phyloP scores from a whole-genome alignment of 2,113 vertebrate genomes.

The Ailuropoda melanoleuca region DNA sequence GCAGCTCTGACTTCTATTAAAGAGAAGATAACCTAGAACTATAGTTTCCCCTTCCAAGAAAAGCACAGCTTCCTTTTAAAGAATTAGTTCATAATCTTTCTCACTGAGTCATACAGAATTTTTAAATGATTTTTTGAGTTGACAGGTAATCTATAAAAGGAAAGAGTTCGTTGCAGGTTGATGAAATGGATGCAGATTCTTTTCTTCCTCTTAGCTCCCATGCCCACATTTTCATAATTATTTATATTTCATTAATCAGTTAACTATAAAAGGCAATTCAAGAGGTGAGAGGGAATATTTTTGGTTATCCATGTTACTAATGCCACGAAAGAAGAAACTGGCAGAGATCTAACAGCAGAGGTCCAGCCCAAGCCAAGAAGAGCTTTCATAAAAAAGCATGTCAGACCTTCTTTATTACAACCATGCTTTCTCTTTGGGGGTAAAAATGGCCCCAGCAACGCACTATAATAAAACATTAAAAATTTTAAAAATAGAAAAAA shows the following conservation, averaged over 20 bases:
- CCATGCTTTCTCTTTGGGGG: conserved; percentile 59
- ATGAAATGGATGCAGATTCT: not conserved
- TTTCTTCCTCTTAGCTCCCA: conserved; percentile 54
- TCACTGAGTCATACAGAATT: conserved; percentile 73
- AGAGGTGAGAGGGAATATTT: not conserved
- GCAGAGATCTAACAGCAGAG: conserved; percentile 71
- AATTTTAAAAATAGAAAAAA: conserved; percentile 55
- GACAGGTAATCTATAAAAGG: conserved; percentile 64
- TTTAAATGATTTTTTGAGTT: conserved; percentile 50
- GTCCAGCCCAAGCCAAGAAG: conserved; percentile 32
- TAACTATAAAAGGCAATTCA: conserved; percentile 68
- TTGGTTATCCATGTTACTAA: conserved; percentile 63
- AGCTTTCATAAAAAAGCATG: conserved; percentile 73
- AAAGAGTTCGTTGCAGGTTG: conserved; percentile 66
- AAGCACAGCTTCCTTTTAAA: conserved; percentile 62
- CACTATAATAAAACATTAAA: conserved; percentile 72
- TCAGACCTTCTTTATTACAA: conserved; percentile 74
- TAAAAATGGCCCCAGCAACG: not conserved
- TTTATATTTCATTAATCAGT: conserved; percentile 70
- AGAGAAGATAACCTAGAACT: conserved; percentile 34
- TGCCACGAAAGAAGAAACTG: conserved; percentile 60
- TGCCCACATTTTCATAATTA: conserved; percentile 57
- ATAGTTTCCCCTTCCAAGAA: conserved; percentile 28
- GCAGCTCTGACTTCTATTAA: not conserved
- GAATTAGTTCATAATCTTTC: conserved; percentile 58